These are phyloP conservation scores for Theretra japonica DNA, from an alignment of 2,888 invertebrate species.

Conservation along the genomic window DNA sequence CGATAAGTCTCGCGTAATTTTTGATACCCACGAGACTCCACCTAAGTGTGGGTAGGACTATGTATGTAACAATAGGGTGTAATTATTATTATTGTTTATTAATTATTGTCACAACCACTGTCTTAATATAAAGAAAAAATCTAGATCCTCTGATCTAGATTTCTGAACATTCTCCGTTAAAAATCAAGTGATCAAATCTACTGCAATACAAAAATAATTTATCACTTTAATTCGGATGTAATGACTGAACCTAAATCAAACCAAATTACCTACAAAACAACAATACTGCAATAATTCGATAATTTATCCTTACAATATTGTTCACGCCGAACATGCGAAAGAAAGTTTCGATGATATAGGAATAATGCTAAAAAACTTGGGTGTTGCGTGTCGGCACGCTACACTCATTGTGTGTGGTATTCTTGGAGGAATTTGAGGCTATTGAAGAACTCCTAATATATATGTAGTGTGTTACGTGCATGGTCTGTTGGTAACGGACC, in stretches of 20 bases:
- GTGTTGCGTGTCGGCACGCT: slow-evolving; percentile 18
- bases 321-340: slow-evolving; percentile 20
- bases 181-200: not conserved
- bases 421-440: slow-evolving; percentile 8
- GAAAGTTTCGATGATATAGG: slow-evolving; percentile 20
- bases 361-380: slow-evolving; percentile 17
- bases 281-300: not conserved
- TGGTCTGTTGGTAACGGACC: no score
- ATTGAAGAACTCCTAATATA: not conserved
- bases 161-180: not conserved
- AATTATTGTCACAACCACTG: no score
- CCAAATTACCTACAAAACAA: not conserved
- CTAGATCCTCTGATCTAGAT: no score
- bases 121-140: no score
- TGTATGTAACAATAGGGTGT: no score
- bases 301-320: not conserved
- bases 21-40: no score
- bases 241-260: not conserved
- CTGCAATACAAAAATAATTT: not conserved
- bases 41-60: no score
- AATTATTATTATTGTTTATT: no score
- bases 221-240: not conserved
- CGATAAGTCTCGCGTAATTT: no score
- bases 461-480: no score
- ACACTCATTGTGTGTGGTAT: not conserved